Evolutionary conservation across 2,113 vertebrate species (phyloP).

Genomic region (Heterocephalus glaber): DNA sequence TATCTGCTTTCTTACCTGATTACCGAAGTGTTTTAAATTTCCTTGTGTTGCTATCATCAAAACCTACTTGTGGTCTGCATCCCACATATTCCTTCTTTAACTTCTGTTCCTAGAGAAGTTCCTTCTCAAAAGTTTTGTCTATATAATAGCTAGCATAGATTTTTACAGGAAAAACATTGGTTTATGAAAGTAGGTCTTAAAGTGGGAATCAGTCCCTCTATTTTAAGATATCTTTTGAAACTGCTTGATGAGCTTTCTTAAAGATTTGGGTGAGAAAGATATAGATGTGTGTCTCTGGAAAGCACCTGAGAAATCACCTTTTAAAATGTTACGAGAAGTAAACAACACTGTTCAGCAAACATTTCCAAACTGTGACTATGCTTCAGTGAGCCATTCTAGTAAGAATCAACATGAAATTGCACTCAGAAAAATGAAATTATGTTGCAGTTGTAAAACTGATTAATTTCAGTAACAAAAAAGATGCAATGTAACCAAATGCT

Average conservation of each 20-base stretch:
- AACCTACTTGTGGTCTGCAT: slow-evolving; percentile 21
- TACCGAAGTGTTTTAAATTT: slow-evolving; percentile 52
- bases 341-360: neutral
- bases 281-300: neutral
- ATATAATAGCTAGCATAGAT: neutral
- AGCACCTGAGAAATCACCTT: neutral
- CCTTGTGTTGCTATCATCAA: slow-evolving; percentile 41
- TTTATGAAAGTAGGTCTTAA: slow-evolving; percentile 18
- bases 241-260: neutral
- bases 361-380: neutral
- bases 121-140: neutral
- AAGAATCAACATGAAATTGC: slow-evolving; percentile 1
- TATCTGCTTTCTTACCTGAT: slow-evolving; percentile 59
- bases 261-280: neutral
- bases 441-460: slow-evolving; percentile 67
- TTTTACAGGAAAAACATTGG: slow-evolving; percentile 27
- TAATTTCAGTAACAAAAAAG: slow-evolving; percentile 68
- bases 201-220: neutral
- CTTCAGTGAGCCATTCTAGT: neutral
- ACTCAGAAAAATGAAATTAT: slow-evolving; percentile 50
- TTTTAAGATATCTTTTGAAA: slow-evolving; percentile 44
- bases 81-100: neutral
- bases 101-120: neutral
- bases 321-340: neutral
- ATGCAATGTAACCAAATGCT: slow-evolving; percentile 65